Conservation (phyloP, 2,113 vertebrate genomes). For the Silurus glanis region DNA sequence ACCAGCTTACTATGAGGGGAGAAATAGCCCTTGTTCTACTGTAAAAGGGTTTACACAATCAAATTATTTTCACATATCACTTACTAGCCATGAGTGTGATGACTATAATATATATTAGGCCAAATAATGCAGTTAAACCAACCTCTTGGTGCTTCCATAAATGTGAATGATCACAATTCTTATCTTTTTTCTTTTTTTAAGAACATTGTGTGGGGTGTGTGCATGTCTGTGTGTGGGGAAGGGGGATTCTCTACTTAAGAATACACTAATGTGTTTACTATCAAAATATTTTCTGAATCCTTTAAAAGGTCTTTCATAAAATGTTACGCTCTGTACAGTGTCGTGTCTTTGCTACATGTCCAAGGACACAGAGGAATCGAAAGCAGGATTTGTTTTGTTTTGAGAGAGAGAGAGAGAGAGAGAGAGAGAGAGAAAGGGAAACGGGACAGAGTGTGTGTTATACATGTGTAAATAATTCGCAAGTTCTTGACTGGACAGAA, state of each 20-base stretch:
- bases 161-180: constrained; percentile 25
- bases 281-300: constrained; percentile 10
- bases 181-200: neutral
- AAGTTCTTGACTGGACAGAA: constrained; percentile 21
- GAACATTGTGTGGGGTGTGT: neutral
- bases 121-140: neutral
- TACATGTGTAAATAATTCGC: neutral
- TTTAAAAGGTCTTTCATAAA: constrained; percentile 11
- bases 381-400: neutral
- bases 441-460: neutral
- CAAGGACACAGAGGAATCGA: neutral
- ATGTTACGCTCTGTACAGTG: constrained; percentile 27
- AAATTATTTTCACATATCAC: neutral
- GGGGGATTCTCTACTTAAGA: neutral
- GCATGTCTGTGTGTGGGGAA: neutral
- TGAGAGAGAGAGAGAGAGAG: neutral
- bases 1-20: neutral
- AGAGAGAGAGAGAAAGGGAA: too few species aligned
- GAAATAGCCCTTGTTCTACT: constrained; percentile 39
- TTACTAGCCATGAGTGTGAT: neutral
- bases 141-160: constrained; percentile 14
- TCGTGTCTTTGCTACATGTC: constrained; percentile 35
- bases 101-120: too few species aligned
- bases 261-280: neutral
- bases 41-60: neutral